A percentile compares a stretch with the other conserved stretches of the same genome.
These are phyloP conservation scores for Lycopodina hypogea DNA, from an alignment of 37 sponge, comb jelly and placozoan species.

Conservation along the genomic window DNA sequence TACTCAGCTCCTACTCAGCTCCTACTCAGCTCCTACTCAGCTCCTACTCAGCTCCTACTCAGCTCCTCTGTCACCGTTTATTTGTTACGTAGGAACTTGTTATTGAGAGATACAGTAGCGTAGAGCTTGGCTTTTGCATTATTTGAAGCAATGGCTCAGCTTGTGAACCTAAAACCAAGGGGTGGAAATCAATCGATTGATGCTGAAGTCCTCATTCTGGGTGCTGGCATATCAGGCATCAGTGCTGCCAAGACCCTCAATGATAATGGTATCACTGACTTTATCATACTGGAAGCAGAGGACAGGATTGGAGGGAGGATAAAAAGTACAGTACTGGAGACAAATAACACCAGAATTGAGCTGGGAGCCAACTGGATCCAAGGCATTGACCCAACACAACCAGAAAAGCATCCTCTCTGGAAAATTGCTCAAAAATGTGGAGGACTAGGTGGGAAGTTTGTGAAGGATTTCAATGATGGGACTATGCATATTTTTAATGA, in stretches of 20 bases:
- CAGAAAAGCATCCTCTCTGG: slow-evolving; percentile 31
- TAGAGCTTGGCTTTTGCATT: too few relatives aligned
- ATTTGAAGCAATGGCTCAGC: too few relatives aligned
- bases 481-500: neutral
- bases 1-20: too few relatives aligned
- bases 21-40: too few relatives aligned
- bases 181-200: neutral
- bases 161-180: too few relatives aligned
- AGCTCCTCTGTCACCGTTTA: too few relatives aligned
- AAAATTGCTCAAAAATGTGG: slow-evolving; percentile 19
- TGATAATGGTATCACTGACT: slow-evolving; percentile 40
- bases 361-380: slow-evolving; percentile 62
- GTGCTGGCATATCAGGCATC: slow-evolving; percentile 69
- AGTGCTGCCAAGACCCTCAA: slow-evolving; percentile 50
- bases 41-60: too few relatives aligned
- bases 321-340: neutral
- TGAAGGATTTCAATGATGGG: neutral
- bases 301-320: slow-evolving; percentile 57
- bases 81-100: too few relatives aligned
- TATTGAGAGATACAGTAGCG: too few relatives aligned
- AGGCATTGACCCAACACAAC: slow-evolving; percentile 27
- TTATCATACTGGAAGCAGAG: slow-evolving; percentile 56
- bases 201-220: slow-evolving; percentile 64
- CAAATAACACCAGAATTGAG: slow-evolving; percentile 9
- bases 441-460: neutral